These are phyloP conservation scores for Callithrix jacchus DNA, from an alignment of 2,113 vertebrate species.

Conservation along the genomic window DNA sequence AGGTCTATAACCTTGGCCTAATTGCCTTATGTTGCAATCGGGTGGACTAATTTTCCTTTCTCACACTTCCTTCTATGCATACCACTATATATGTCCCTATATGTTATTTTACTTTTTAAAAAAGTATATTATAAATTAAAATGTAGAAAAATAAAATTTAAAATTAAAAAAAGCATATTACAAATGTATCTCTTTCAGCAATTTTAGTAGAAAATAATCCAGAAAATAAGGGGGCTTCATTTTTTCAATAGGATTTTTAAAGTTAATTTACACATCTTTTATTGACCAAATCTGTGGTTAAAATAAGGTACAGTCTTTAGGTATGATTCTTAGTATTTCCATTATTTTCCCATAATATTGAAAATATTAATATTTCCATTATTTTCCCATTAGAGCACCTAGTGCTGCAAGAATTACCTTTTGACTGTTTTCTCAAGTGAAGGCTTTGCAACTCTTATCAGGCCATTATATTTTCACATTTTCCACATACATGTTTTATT, in stretches of 20 bases:
- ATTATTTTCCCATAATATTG: not conserved
- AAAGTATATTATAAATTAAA: constrained; percentile 14
- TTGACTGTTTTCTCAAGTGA: constrained; percentile 32
- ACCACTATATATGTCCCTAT: not conserved
- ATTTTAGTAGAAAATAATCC: constrained; percentile 9
- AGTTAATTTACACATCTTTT: not conserved
- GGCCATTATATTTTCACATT: no score
- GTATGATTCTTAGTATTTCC: constrained; percentile 14
- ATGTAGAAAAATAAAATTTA: not conserved
- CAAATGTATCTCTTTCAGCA: constrained; percentile 28
- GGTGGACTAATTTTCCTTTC: not conserved
- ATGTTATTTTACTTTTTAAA: not conserved
- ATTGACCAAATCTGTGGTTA: not conserved
- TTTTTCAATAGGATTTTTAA: constrained; percentile 36
- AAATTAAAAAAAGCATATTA: not conserved
- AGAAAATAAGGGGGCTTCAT: not conserved
- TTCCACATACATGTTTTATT: no score
- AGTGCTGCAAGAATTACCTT: not conserved
- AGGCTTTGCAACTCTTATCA: not conserved
- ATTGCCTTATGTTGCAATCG: not conserved
- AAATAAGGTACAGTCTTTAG: not conserved
- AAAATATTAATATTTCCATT: no score
- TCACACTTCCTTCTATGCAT: not conserved
- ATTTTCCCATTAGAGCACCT: not conserved
- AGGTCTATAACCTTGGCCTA: not conserved